Base-by-base conservation (phyloP, 2,113 vertebrate genomes). In the Geococcyx californianus region DNA sequence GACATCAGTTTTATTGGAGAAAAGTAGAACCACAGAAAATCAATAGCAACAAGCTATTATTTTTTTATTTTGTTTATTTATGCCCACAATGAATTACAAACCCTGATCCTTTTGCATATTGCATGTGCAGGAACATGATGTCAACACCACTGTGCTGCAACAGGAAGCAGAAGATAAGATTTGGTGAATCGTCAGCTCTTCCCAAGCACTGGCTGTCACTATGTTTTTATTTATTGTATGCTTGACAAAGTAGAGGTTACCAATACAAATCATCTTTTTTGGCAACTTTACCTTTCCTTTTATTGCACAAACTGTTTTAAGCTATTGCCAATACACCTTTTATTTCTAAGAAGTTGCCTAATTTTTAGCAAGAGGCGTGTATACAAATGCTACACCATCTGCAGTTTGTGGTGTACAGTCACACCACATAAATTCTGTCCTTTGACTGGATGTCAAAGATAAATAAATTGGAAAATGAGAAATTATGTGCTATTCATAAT, bases 151-250 rank as follows among this genome's bases (percentile, higher is more conserved):
- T 1, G 7, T 81, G 60, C 92, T 52, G 64, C 69, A 96, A 97
- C 68, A 96, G 96, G 96, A 97, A 97, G 60, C 87, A 88, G 36
- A 49, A 93, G 92, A 96, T 93, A 90, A 95, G 83, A 54, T 28
- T 40, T 62, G 49, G 40, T 89, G 94, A 95, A 89, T 88, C 76
- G 51, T 77, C 92, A 94, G 85, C 88, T 94, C 81, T 96, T 96
- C 90, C 92, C 81, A 84, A 90, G 69, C 47, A 78, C 36, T 1
- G 0, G 58, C 54, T 11, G 13, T 63, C 51, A 21, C 80, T 64
- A 28, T 42, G 90, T 2, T 81, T 92, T 84, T 88, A 76, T 95
- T 95, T 87, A 40, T 87, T 56, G n/a, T 93, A 56, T 26, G 52
- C 33, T 89, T 90, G 40, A 52, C 7, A 2, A 81, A 84, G 47